These are phyloP conservation scores for Florisuga fusca DNA, from an alignment of 2,797 vertebrate genomes.

Conservation along the genomic window DNA sequence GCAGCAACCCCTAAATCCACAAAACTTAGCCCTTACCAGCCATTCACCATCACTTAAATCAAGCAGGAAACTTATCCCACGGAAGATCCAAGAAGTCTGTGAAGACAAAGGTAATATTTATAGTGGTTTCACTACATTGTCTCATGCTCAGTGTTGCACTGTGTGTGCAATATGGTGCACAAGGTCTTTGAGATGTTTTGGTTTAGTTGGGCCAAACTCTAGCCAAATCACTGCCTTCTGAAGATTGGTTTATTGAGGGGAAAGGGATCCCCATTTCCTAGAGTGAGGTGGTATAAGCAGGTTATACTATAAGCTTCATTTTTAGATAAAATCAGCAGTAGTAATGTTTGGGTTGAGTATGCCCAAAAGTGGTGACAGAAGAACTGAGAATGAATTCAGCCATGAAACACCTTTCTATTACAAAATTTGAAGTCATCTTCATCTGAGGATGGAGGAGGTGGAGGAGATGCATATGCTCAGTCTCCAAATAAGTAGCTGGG, in stretches of 20 bases:
- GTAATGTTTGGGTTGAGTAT: neutral
- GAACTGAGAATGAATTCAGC: neutral
- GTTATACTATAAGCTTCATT: neutral
- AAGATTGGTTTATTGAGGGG: neutral
- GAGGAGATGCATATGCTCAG: neutral
- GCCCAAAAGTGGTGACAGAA: neutral
- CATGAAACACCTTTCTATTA: neutral
- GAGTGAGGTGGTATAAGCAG: neutral
- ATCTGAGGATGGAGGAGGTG: neutral
- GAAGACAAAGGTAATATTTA: neutral
- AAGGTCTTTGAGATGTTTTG: neutral
- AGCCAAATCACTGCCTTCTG: neutral
- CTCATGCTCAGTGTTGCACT: neutral
- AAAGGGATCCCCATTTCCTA: neutral
- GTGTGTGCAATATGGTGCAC: neutral
- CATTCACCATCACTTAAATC: neutral
- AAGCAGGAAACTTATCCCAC: neutral
- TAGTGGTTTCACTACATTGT: neutral
- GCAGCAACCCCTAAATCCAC: neutral
- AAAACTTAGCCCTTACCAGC: neutral
- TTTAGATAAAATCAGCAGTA: neutral
- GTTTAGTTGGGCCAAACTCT: neutral
- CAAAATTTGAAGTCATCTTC: neutral
- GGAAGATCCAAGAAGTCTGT: neutral
- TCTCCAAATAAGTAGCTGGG: neutral